Percentiles rank a stretch among this genome's conserved stretches.
phyloP scores from a whole-genome alignment of 1,140 invertebrate genomes.

The Acromyrmex charruanus region DNA sequence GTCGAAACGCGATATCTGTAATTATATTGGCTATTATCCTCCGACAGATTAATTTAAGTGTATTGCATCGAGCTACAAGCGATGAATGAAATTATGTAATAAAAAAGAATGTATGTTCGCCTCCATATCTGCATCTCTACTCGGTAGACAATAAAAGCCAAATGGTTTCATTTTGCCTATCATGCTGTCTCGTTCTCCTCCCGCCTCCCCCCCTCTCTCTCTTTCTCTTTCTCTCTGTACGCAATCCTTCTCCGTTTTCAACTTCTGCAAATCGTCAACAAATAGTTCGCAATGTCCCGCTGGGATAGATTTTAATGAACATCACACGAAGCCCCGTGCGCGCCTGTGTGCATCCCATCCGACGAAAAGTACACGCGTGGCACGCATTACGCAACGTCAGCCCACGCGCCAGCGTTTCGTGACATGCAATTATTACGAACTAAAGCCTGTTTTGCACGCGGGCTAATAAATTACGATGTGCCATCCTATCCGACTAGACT shows the following conservation, averaged over 20 bases:
- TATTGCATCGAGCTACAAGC: background rate
- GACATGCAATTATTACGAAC: conserved; percentile 63
- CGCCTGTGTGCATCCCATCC: background rate
- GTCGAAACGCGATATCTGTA: conserved; percentile 10
- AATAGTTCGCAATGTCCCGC: conserved; percentile 76
- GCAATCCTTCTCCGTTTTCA: conserved; percentile 20
- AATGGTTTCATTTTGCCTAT: conserved; percentile 49
- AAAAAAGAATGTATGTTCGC: conserved; percentile 9
- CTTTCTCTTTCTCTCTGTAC: background rate
- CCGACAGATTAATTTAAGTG: conserved; percentile 12
- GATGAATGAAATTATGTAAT: background rate
- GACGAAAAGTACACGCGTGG: conserved; percentile 38
- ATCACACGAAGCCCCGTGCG: conserved; percentile 48
- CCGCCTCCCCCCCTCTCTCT: background rate
- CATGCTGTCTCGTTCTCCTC: background rate
- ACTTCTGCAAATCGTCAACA: conserved; percentile 75
- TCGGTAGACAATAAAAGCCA: conserved; percentile 63
- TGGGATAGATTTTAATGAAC: conserved; percentile 77
- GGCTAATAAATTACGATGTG: conserved; percentile 69
- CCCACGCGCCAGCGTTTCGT: conserved; percentile 47
- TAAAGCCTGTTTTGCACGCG: conserved; percentile 68
- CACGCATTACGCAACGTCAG: conserved; percentile 48
- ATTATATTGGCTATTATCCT: conserved; percentile 11
- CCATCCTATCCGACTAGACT: conserved; percentile 14
- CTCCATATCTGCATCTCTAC: background rate